Evolutionary conservation across 1,140 invertebrate genomes (phyloP).

Genomic region (Drosophila murphyi): DNA sequence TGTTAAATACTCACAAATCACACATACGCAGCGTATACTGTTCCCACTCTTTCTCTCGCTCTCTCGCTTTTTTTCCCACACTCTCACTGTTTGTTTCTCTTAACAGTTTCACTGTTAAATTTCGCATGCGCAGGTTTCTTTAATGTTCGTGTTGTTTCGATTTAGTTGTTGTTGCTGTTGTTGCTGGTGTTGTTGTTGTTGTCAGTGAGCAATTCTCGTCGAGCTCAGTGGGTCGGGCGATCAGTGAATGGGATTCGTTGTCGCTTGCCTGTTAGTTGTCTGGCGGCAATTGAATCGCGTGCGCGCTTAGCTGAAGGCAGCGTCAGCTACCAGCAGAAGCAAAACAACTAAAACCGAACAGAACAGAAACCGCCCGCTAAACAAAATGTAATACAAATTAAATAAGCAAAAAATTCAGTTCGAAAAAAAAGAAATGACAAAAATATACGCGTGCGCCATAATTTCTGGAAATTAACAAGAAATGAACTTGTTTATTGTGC

Average conservation of each 20-base stretch:
- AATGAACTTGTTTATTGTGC: conserved; percentile 50
- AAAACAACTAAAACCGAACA: conserved; percentile 8
- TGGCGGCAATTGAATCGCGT: conserved; percentile 69
- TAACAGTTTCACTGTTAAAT: conserved; percentile 27
- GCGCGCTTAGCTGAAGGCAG: conserved; percentile 63
- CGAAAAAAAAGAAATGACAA: conserved; percentile 7
- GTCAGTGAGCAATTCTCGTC: conserved; percentile 12
- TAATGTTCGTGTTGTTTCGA: neutral
- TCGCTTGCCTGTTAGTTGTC: conserved; percentile 57
- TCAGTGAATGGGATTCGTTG: conserved; percentile 43
- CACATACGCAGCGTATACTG: conserved; percentile 30
- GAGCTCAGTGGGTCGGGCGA: conserved; percentile 13
- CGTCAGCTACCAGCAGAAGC: conserved; percentile 49
- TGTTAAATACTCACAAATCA: conserved; percentile 12
- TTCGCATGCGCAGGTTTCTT: conserved; percentile 69
- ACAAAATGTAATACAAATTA: conserved; percentile 36
- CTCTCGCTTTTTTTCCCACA: conserved; percentile 4
- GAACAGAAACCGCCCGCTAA: conserved; percentile 18
- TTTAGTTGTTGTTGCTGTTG: conserved; percentile 9
- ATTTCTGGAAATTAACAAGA: conserved; percentile 3
- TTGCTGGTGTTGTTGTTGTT: conserved; percentile 21
- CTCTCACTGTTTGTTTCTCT: conserved; percentile 13
- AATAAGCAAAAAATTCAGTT: conserved; percentile 16
- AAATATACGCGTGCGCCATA: conserved; percentile 4
- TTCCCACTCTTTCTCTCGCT: conserved; percentile 6